A percentile compares a stretch with the other conserved stretches of the same genome.
phyloP scores from a whole-genome alignment of 2,113 vertebrate genomes.

The Callionymus lyra region DNA sequence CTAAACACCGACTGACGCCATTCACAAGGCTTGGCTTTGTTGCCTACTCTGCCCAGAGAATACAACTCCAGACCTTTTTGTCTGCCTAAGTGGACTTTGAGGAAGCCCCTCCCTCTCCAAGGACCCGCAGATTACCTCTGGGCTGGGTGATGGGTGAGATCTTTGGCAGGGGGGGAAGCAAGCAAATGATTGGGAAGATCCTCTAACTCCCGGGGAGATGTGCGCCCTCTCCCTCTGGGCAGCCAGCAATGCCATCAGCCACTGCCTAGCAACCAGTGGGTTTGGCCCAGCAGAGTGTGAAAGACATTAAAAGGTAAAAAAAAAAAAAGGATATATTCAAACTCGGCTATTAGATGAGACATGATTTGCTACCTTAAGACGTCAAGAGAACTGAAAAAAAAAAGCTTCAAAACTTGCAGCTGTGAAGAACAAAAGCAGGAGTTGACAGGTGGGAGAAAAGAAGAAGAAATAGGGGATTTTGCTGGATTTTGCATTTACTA shows the following conservation, averaged over 20 bases:
- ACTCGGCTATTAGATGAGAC: constrained; percentile 19
- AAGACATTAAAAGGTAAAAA: constrained; percentile 18
- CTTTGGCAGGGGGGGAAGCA: constrained; percentile 21
- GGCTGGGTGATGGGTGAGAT: constrained; percentile 51
- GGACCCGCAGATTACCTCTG: constrained; percentile 68
- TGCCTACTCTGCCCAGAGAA: constrained; percentile 70
- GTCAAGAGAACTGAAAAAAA: constrained; percentile 6
- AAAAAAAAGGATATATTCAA: constrained; percentile 22
- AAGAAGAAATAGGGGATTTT: constrained; percentile 25
- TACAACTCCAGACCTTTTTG: constrained; percentile 76
- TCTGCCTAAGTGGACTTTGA: constrained; percentile 76
- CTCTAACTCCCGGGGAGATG: constrained; percentile 64
- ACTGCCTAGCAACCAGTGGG: constrained; percentile 72
- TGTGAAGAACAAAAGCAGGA: constrained; percentile 41
- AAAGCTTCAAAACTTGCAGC: constrained; percentile 29
- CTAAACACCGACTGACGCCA: constrained; percentile 77
- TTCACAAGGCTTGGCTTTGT: constrained; percentile 74
- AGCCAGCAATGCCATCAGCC: constrained; percentile 51
- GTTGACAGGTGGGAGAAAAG: constrained; percentile 40
- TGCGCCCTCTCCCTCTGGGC: constrained; percentile 62
- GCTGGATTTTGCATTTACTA: constrained; percentile 24
- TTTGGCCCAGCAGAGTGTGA: constrained; percentile 52
- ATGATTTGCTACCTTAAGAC: constrained; percentile 26
- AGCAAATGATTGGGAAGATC: constrained; percentile 71
- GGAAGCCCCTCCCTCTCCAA: constrained; percentile 62